phyloP scores from a whole-genome alignment of 2,888 invertebrate species.

The Cantharis rufa region DNA sequence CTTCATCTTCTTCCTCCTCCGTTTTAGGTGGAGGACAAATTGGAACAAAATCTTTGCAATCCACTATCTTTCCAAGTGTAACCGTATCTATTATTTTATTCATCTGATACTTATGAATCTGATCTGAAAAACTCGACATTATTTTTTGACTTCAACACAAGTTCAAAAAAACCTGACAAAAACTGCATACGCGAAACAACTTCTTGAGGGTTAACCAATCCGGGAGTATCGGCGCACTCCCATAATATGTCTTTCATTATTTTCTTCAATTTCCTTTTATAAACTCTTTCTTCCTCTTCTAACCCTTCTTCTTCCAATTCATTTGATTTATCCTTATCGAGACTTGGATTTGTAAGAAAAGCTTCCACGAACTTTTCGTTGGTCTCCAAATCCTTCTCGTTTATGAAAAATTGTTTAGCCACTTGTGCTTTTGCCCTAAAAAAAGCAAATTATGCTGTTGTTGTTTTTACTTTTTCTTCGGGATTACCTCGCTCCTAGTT shows the following conservation, averaged over 20 bases:
- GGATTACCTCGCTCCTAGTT: constrained; percentile 31
- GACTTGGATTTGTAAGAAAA: constrained; percentile 30
- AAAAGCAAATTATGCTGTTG: background rate
- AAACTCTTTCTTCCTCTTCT: constrained; percentile 3
- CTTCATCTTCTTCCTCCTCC: constrained; percentile 28
- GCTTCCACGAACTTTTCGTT: constrained; percentile 25
- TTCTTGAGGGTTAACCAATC: constrained; percentile 8
- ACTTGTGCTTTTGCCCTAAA: constrained; percentile 35
- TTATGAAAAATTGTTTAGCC: constrained; percentile 31
- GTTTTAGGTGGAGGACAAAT: constrained; percentile 24
- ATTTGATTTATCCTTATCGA: background rate
- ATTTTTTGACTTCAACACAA: background rate
- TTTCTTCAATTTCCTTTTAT: constrained; percentile 5
- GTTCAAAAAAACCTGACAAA: constrained; percentile 2
- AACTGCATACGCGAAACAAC: constrained; percentile 14
- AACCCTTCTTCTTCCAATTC: background rate
- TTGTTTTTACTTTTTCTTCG: background rate
- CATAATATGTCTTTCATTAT: constrained; percentile 17
- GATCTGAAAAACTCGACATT: constrained; percentile 23
- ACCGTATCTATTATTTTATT: constrained; percentile 29
- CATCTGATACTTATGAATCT: constrained; percentile 21
- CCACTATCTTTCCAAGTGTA: background rate
- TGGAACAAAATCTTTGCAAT: constrained; percentile 30
- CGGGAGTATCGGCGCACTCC: constrained; percentile 26
- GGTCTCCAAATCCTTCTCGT: constrained; percentile 26